phyloP scores from a whole-genome alignment of 2,888 invertebrate genomes.

The Luffia ferchaultella region DNA sequence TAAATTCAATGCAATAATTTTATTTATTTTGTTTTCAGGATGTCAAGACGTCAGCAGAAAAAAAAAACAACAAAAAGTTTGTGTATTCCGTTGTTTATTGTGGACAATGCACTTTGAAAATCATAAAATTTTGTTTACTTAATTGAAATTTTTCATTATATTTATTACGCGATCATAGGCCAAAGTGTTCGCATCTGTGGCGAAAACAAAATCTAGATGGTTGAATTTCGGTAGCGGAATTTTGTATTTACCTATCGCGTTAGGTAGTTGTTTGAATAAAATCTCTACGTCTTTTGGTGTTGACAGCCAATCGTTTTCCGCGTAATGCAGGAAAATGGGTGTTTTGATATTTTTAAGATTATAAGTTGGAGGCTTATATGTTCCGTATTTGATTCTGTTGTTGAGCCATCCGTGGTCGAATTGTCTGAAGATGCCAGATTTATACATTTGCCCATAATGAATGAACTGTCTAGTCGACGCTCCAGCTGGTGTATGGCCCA shows the following conservation, averaged over 20 bases:
- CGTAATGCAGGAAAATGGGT: slow-evolving; percentile 58
- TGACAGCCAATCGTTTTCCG: slow-evolving; percentile 60
- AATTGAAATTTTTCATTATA: slow-evolving; percentile 42
- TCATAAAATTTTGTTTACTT: slow-evolving; percentile 4
- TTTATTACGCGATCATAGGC: slow-evolving; percentile 62
- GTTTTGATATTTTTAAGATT: slow-evolving; percentile 44
- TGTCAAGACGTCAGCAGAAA: neutral
- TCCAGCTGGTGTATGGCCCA: slow-evolving; percentile 60
- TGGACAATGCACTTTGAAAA: no score
- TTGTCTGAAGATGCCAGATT: slow-evolving; percentile 49
- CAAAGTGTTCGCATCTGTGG: slow-evolving; percentile 61
- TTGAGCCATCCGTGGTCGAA: slow-evolving; percentile 52
- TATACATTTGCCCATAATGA: slow-evolving; percentile 56
- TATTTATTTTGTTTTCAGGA: slow-evolving; percentile 12
- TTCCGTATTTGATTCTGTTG: slow-evolving; percentile 53
- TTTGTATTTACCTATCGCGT: slow-evolving; percentile 48
- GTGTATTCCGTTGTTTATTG: no score
- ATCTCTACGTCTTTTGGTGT: slow-evolving; percentile 46
- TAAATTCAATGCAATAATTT: slow-evolving; percentile 3
- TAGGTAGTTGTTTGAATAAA: slow-evolving; percentile 40
- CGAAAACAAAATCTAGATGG: slow-evolving; percentile 68
- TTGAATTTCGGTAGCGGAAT: slow-evolving; percentile 54
- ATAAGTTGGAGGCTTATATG: slow-evolving; percentile 54
- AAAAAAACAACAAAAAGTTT: no score
- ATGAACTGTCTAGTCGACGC: slow-evolving; percentile 55